Base-by-base conservation (phyloP, 92 coral and sea anemone genomes). In the Porites cylindrica region DNA sequence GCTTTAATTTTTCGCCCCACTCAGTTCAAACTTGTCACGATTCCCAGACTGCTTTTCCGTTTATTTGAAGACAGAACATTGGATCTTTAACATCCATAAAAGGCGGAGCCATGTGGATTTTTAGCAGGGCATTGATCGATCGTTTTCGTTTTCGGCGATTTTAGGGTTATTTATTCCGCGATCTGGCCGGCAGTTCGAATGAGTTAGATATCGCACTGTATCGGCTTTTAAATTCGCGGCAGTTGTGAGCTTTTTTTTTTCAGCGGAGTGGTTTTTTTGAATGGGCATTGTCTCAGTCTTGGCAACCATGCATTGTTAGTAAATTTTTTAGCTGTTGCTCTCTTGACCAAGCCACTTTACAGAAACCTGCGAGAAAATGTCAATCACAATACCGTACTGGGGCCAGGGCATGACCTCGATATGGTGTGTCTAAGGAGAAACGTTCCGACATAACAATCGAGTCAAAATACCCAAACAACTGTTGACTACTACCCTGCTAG, bases 351-450 rank as follows among this genome's bases (percentile, higher is more conserved):
- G 29, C 86, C 86, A 62, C 26, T 32, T 54, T 82, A 19, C 43
- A 24, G 29, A 70, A 68, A 58, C 29, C 78, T 38, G 77, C 86
- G 68, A 19, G 53, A 81, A 69, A 71, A 58, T 68, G 17, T 52
- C 43, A 82, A 82, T 29, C 24, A 60, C 16, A 82, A 70, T 70
- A 43, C 50, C 11, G 32, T 29, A 29, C 32, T 23, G 38, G 58
- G 68, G 66, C 85, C 69, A 71, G 78, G 75, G 68, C 78, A 70
- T 82, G 86, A 82, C 86, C 78, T 71, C 75, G 70, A 54, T 70
- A 66, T 59, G 69, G 59, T 56, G 21, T 21, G 70, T 82, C 86
- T 82, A 70, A 21, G 50, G 60, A 70, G 43, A 53, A 58, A 80
- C 51, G 74, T 17, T 66, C 61, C 24, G 75, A 32, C 29, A 58